phyloP scores from a whole-genome alignment of 2,888 invertebrate genomes.

The Hypercompe scribonia region DNA sequence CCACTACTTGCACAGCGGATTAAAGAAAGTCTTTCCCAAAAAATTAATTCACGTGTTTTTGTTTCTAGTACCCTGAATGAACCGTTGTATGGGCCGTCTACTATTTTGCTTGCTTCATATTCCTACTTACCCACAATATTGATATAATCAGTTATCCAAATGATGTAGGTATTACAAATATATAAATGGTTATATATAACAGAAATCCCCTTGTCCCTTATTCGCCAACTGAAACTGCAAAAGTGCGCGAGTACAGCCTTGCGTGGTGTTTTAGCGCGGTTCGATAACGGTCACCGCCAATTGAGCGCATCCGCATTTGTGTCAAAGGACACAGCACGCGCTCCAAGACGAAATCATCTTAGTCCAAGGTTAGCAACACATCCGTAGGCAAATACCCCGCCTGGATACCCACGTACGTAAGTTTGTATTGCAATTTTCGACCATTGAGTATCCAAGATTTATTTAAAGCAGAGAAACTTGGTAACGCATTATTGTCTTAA shows the following conservation, averaged over 20 bases:
- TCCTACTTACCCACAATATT: too few species aligned
- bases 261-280: slow-evolving; percentile 82
- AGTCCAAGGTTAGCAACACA: slow-evolving; percentile 77
- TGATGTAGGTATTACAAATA: background rate
- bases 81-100: background rate
- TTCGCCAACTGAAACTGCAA: slow-evolving; percentile 39
- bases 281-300: slow-evolving; percentile 81
- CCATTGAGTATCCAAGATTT: slow-evolving; percentile 1
- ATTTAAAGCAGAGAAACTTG: background rate
- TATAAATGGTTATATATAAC: background rate
- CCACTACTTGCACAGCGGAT: background rate
- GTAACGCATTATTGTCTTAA: background rate
- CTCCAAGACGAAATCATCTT: slow-evolving; percentile 80
- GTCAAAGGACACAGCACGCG: slow-evolving; percentile 83
- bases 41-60: too few species aligned
- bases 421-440: slow-evolving; percentile 36
- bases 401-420: slow-evolving; percentile 61
- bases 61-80: too few species aligned
- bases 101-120: background rate
- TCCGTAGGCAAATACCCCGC: slow-evolving; percentile 67
- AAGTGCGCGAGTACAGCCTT: slow-evolving; percentile 68
- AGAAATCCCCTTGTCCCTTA: background rate
- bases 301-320: slow-evolving; percentile 85
- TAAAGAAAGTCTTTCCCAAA: too few species aligned
- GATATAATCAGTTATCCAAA: background rate